A percentile compares a stretch with the other conserved stretches of the same genome.
Evolutionary conservation across 1,140 invertebrate genomes (phyloP).

Genomic region (Pogonomyrmex californicus): DNA sequence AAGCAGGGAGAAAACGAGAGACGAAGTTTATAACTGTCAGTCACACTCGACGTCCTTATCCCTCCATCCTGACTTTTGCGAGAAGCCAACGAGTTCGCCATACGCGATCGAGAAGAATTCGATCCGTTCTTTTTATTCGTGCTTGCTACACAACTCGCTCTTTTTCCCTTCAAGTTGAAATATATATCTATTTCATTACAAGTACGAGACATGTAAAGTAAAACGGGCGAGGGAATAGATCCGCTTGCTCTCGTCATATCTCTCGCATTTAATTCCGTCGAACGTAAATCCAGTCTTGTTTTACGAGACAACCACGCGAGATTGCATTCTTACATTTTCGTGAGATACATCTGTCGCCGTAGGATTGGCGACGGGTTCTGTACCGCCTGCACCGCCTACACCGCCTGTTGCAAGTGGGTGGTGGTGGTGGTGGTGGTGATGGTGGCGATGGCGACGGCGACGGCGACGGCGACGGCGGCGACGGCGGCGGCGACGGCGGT

Average conservation of each 20-base stretch:
- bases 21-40: neutral
- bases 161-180: too few species aligned
- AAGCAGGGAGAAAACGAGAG: neutral
- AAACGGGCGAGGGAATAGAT: too few species aligned
- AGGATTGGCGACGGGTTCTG: slow-evolving; percentile 62
- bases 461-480: slow-evolving; percentile 65
- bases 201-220: too few species aligned
- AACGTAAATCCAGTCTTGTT: neutral
- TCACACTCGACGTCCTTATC: neutral
- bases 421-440: slow-evolving; percentile 66
- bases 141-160: too few species aligned
- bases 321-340: slow-evolving; percentile 77
- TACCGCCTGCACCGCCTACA: slow-evolving; percentile 66
- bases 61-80: neutral
- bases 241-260: too few species aligned
- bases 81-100: neutral
- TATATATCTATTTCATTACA: too few species aligned
- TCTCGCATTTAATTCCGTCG: neutral
- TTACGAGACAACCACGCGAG: too few species aligned
- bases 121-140: too few species aligned
- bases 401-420: slow-evolving; percentile 70
- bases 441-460: slow-evolving; percentile 69
- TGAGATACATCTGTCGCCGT: slow-evolving; percentile 66
- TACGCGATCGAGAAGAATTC: neutral
- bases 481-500: slow-evolving; percentile 62